Evolutionary conservation across 92 coral and sea anemone genomes (phyloP).

Genomic region (Pocillopora meandrina): DNA sequence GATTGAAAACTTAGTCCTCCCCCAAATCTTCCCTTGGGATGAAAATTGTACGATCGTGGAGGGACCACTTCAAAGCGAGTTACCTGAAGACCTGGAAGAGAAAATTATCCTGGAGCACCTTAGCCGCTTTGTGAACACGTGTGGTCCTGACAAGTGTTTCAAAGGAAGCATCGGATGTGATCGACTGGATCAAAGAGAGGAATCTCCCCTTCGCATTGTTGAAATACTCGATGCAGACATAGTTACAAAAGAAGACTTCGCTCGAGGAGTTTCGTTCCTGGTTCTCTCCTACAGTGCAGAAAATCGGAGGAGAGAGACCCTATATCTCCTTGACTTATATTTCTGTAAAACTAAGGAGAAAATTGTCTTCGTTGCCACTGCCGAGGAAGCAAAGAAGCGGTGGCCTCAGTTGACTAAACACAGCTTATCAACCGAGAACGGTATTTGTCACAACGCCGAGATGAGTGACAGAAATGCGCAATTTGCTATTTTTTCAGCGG

Average conservation of each 20-base stretch:
- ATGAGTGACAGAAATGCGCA: conserved; percentile 16
- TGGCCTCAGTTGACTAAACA: background rate
- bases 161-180: conserved; percentile 25
- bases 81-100: conserved; percentile 21
- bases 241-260: background rate
- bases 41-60: conserved; percentile 6
- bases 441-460: background rate
- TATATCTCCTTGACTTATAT: background rate
- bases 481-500: conserved; percentile 29
- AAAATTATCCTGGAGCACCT: conserved; percentile 26
- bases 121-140: background rate
- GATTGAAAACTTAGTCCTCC: conserved; percentile 6
- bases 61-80: conserved; percentile 9
- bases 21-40: conserved; percentile 34
- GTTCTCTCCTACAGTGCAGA: background rate
- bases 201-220: background rate
- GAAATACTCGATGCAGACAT: background rate
- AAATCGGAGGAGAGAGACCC: background rate
- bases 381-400: background rate
- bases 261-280: background rate
- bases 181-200: background rate
- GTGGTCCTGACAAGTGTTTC: conserved; percentile 28
- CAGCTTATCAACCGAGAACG: background rate
- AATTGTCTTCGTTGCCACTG: background rate
- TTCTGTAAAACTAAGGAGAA: background rate